Evolutionary conservation across 2,888 invertebrate genomes (phyloP).

Genomic region (Halictus ligatus): DNA sequence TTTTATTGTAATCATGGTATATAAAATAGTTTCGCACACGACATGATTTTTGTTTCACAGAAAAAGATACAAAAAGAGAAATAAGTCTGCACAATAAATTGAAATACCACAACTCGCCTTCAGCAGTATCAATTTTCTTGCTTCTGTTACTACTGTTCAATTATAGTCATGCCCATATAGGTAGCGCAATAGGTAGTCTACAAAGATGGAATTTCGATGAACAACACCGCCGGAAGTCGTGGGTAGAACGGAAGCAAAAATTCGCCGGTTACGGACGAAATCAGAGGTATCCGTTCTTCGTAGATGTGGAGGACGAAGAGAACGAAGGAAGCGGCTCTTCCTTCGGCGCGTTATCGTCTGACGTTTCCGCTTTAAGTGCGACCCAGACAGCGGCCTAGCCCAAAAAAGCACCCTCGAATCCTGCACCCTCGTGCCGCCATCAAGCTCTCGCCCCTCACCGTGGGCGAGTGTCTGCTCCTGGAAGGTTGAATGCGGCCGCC

Average conservation of each 20-base stretch:
- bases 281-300: conserved; percentile 25
- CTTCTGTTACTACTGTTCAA: too few species aligned
- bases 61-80: too few species aligned
- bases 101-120: too few species aligned
- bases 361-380: conserved; percentile 63
- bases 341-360: conserved; percentile 33
- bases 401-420: conserved; percentile 56
- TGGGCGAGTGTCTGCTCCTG: conserved; percentile 27
- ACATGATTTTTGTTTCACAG: too few species aligned
- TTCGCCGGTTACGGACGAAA: conserved; percentile 26
- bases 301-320: background rate
- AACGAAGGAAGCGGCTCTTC: conserved; percentile 11
- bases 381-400: conserved; percentile 50
- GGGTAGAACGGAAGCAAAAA: conserved; percentile 23
- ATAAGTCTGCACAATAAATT: too few species aligned
- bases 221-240: conserved; percentile 5
- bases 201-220: background rate
- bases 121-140: too few species aligned
- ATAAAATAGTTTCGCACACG: too few species aligned
- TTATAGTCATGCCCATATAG: too few species aligned
- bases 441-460: conserved; percentile 18
- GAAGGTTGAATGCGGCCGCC: conserved; percentile 33
- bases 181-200: background rate
- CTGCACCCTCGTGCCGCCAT: conserved; percentile 37
- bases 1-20: too few species aligned